Evolutionary conservation across 1,140 invertebrate species (phyloP).

Genomic region (Diachasmimorpha longicaudata): DNA sequence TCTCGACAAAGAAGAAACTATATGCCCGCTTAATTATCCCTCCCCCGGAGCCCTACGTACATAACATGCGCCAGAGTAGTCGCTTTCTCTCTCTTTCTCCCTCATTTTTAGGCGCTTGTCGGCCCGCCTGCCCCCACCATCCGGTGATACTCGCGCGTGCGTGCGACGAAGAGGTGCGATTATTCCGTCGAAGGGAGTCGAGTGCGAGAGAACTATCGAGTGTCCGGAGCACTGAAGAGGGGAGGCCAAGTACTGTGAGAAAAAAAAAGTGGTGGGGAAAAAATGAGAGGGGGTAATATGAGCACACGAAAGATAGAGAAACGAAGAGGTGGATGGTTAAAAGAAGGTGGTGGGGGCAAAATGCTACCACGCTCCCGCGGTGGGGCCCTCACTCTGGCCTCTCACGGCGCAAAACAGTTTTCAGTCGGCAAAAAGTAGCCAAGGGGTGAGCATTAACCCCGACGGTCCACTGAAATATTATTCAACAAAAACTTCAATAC

Average conservation of each 20-base stretch:
- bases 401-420: slow-evolving; percentile 59
- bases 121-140: neutral
- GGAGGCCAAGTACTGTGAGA: slow-evolving; percentile 7
- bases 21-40: slow-evolving; percentile 60
- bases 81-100: neutral
- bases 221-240: neutral
- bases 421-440: slow-evolving; percentile 65
- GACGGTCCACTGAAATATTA: neutral
- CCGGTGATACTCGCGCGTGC: neutral
- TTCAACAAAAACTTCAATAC: neutral
- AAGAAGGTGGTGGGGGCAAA: slow-evolving; percentile 23
- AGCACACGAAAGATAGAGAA: slow-evolving; percentile 14
- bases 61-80: slow-evolving; percentile 34
- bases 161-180: neutral
- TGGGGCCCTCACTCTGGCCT: slow-evolving; percentile 29
- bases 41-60: slow-evolving; percentile 37
- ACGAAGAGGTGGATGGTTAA: slow-evolving; percentile 11
- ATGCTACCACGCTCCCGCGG: neutral
- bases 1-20: slow-evolving; percentile 29
- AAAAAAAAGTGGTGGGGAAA: neutral
- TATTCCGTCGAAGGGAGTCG: neutral
- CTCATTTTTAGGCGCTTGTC: neutral
- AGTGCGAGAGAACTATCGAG: neutral
- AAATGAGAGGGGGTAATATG: slow-evolving; percentile 22
- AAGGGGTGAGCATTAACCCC: slow-evolving; percentile 61